Base-by-base conservation (phyloP, 2,797 vertebrate species). In the Rhabdomys pumilio region DNA sequence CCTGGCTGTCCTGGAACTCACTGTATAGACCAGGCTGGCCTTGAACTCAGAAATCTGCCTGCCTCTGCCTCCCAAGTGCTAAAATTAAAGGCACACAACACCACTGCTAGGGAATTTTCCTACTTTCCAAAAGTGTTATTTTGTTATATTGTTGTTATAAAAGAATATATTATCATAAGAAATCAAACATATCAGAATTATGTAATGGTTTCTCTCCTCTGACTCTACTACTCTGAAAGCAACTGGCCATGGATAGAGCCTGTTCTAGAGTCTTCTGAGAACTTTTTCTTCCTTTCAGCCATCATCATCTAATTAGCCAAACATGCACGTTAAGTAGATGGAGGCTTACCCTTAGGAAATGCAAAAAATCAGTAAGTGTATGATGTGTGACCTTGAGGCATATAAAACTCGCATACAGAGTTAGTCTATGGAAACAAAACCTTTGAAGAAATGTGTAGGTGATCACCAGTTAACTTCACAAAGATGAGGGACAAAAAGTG, bases 61-160 rank as follows among this genome's bases (percentile, higher is more conserved):
- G 44, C 26, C 44, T 76, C 75, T 47, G 44, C 14, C 13, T 29
- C 24, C 13, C 2, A 29, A 47, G 44, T 47, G 24, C 44, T 76
- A 13, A 5, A 13, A 76, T 47, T 76, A 76, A 76, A 47, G 75
- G 44, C 26, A 8, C 14, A 15, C 75, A 76, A 15, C 26, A 76
- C 26, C 13, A 76, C 6, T 76, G 44, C 44, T 47, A 69, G 67
- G 34, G 14, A n/a, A 91, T 85, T 24, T 57, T 65, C 41, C 29
- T 47, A 84, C 59, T 65, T 84, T 84, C 44, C 17, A 61, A 83
- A 91, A 96, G 41, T 47, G 5, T 73, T 90, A 89, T 88, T 90
- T 87, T 90, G 72, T 67, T 96, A 10, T 50, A 20, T 65, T 85
- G 77, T 96, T 80, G 87, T 76, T 59, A 50, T 81, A 65, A 97